Evolutionary conservation across 2,888 invertebrate species (phyloP).

Genomic region (Anthophora plumipes): DNA sequence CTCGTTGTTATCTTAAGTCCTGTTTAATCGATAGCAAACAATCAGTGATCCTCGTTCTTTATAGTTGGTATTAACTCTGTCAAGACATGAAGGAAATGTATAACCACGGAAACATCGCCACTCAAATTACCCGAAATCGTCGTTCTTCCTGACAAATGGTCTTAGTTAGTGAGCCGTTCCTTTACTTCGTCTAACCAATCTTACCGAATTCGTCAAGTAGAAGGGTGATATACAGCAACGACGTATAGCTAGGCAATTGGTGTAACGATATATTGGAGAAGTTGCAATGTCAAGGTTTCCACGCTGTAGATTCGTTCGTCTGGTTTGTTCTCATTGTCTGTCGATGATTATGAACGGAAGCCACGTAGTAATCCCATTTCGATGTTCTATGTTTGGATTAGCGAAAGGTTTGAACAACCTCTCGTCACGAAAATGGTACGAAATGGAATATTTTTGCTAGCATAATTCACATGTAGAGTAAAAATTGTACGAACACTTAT

Average conservation of each 20-base stretch:
- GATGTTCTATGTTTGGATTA: not conserved
- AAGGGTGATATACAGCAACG: constrained; percentile 19
- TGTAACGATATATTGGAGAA: constrained; percentile 24
- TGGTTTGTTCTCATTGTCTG: not conserved
- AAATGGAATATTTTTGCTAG: no score
- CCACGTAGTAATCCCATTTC: constrained; percentile 10
- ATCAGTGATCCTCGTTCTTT: not conserved
- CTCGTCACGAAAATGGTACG: not conserved
- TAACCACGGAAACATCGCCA: constrained; percentile 19
- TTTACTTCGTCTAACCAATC: constrained; percentile 55
- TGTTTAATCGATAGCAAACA: not conserved
- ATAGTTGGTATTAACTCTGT: not conserved
- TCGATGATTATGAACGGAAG: constrained; percentile 21
- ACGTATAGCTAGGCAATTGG: constrained; percentile 1
- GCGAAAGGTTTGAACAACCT: constrained; percentile 1
- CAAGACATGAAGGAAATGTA: constrained; percentile 8
- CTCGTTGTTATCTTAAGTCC: not conserved
- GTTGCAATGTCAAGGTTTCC: constrained; percentile 60
- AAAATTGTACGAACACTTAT: no score
- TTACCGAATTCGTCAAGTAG: constrained; percentile 43
- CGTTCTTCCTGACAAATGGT: constrained; percentile 43
- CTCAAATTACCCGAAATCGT: constrained; percentile 29
- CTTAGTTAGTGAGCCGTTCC: constrained; percentile 30
- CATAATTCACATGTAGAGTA: no score
- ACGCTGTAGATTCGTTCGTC: constrained; percentile 19